Conservation (phyloP, 1,140 invertebrate species). For the Lethocerus indicus region DNA sequence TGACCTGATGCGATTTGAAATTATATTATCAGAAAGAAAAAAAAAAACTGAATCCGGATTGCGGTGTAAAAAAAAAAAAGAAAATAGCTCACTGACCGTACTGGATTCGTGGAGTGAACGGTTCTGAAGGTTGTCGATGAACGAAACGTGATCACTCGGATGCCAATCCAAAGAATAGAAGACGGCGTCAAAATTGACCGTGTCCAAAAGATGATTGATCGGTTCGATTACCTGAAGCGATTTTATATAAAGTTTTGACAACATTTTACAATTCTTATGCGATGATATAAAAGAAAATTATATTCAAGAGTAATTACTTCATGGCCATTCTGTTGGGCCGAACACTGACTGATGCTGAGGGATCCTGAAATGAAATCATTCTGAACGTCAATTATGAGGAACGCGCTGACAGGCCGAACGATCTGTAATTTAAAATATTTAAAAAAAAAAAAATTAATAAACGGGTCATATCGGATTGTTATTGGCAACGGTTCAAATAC, state of each 20-base stretch:
- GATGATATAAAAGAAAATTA: background rate
- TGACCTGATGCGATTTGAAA: slow-evolving; percentile 12
- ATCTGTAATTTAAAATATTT: slow-evolving; percentile 34
- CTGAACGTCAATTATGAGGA: slow-evolving; percentile 92
- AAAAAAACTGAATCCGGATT: slow-evolving; percentile 18
- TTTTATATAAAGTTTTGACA: slow-evolving; percentile 9
- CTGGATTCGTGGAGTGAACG: slow-evolving; percentile 49
- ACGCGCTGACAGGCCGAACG: slow-evolving; percentile 70
- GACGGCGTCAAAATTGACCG: slow-evolving; percentile 75
- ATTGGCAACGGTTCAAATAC: background rate
- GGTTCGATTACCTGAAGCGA: slow-evolving; percentile 57
- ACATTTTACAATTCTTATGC: background rate
- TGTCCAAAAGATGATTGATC: slow-evolving; percentile 76
- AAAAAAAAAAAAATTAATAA: background rate
- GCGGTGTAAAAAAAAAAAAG: slow-evolving; percentile 11
- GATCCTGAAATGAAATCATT: slow-evolving; percentile 96
- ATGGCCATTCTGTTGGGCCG: slow-evolving; percentile 75
- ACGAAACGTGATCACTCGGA: slow-evolving; percentile 90
- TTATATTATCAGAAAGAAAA: background rate
- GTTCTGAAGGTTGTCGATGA: slow-evolving; percentile 74
- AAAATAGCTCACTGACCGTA: slow-evolving; percentile 25
- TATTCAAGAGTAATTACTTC: slow-evolving; percentile 35
- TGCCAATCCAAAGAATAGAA: slow-evolving; percentile 97
- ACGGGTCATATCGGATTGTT: background rate
- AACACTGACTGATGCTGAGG: slow-evolving; percentile 80